These are phyloP conservation scores for Hyppa rectilinea DNA, from an alignment of 2,888 invertebrate genomes.

Conservation along the genomic window DNA sequence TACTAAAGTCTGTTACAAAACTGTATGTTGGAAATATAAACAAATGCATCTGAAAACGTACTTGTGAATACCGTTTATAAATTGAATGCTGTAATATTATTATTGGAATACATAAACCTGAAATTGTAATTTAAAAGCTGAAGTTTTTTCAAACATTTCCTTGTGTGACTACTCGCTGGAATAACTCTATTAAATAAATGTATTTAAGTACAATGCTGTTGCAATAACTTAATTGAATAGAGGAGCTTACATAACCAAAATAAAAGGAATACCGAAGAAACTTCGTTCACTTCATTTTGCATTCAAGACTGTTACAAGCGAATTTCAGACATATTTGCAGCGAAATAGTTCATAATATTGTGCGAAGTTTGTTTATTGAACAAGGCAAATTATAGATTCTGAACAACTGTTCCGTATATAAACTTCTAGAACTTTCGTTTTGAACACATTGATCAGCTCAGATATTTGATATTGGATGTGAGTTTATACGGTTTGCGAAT, in stretches of 20 bases:
- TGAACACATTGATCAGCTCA: constrained; percentile 50
- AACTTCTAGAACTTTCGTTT: constrained; percentile 56
- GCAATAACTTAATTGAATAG: neutral
- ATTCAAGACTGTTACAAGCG: constrained; percentile 29
- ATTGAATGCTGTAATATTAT: neutral
- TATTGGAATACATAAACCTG: neutral
- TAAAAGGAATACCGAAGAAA: constrained; percentile 1
- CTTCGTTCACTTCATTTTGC: constrained; percentile 3
- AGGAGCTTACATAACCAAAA: neutral
- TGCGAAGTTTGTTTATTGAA: constrained; percentile 35
- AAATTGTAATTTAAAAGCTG: neutral
- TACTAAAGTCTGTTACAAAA: constrained; percentile 15
- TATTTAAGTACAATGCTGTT: neutral
- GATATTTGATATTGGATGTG: constrained; percentile 45
- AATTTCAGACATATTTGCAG: constrained; percentile 30
- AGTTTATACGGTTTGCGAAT: neutral
- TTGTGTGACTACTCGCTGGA: too few species aligned
- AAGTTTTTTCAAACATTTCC: too few species aligned
- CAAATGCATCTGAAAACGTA: neutral
- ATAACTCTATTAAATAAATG: too few species aligned
- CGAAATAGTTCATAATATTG: constrained; percentile 41
- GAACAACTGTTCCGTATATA: constrained; percentile 42
- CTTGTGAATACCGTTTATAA: too few species aligned
- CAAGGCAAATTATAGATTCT: constrained; percentile 51
- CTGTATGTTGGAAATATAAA: neutral